phyloP scores from a whole-genome alignment of 2,797 vertebrate genomes.

The Hapalemur alaotrensis region DNA sequence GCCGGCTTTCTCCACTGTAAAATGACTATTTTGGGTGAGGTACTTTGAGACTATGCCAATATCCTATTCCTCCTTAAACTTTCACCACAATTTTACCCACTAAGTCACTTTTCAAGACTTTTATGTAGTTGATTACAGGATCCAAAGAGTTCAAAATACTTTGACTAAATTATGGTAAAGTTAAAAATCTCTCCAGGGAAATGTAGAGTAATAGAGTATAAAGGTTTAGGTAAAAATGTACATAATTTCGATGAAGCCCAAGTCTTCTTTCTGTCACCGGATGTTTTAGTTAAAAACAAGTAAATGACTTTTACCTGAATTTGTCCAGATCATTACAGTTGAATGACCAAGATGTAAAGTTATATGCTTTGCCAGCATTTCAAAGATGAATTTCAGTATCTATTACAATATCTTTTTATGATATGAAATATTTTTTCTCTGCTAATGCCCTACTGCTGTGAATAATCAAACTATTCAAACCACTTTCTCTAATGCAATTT shows the following conservation, averaged over 20 bases:
- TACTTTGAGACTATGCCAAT: background rate
- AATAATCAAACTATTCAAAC: conserved; percentile 31
- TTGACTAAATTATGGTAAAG: conserved; percentile 21
- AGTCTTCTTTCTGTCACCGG: background rate
- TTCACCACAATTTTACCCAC: background rate
- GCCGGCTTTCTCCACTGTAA: background rate
- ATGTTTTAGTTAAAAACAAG: conserved; percentile 15
- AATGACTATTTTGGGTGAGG: background rate
- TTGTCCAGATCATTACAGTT: background rate
- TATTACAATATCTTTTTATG: background rate
- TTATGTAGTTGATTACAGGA: background rate
- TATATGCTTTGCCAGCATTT: background rate
- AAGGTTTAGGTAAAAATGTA: background rate
- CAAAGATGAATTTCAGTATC: conserved; percentile 36
- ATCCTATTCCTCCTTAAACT: background rate
- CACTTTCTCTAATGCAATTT: conserved; percentile 29
- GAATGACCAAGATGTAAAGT: background rate
- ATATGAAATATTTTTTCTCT: conserved; percentile 37
- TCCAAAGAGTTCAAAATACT: conserved; percentile 9
- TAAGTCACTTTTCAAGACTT: background rate
- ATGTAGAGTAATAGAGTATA: background rate
- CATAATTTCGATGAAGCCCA: background rate
- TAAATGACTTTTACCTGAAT: background rate
- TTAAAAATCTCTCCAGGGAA: background rate
- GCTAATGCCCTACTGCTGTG: background rate